Conservation (phyloP, 2,113 vertebrate species). For the Vicugna pacos region DNA sequence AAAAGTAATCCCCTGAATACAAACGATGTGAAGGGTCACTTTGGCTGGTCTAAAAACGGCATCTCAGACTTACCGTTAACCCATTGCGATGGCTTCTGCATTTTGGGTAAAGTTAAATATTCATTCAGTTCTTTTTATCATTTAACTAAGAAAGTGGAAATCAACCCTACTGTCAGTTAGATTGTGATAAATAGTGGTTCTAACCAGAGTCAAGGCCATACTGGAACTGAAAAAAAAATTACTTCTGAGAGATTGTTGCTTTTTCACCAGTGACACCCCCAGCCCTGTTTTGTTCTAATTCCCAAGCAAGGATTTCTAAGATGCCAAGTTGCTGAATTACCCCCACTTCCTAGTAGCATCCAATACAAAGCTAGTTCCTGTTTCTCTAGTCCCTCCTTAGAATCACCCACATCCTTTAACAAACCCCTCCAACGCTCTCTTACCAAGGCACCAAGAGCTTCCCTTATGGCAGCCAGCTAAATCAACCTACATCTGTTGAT, state of each 20-base stretch:
- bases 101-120: constrained; percentile 58
- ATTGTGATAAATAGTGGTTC: constrained; percentile 48
- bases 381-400: background rate
- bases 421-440: background rate
- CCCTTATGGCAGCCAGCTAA: background rate
- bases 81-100: background rate
- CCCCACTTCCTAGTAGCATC: background rate
- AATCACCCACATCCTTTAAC: background rate
- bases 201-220: background rate
- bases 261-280: background rate
- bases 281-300: background rate
- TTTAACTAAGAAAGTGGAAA: constrained; percentile 49
- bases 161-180: constrained; percentile 6
- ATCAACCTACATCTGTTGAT: background rate
- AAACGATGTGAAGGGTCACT: background rate
- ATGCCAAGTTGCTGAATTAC: background rate
- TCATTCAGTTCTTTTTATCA: constrained; percentile 4
- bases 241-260: constrained; percentile 19
- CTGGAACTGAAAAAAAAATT: background rate
- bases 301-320: background rate
- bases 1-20: constrained; percentile 50
- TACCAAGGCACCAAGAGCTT: background rate
- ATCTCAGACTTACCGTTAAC: background rate
- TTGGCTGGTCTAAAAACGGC: constrained; percentile 13
- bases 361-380: background rate